Conservation (phyloP, 1,140 invertebrate species). For the Sitobion miscanthi region DNA sequence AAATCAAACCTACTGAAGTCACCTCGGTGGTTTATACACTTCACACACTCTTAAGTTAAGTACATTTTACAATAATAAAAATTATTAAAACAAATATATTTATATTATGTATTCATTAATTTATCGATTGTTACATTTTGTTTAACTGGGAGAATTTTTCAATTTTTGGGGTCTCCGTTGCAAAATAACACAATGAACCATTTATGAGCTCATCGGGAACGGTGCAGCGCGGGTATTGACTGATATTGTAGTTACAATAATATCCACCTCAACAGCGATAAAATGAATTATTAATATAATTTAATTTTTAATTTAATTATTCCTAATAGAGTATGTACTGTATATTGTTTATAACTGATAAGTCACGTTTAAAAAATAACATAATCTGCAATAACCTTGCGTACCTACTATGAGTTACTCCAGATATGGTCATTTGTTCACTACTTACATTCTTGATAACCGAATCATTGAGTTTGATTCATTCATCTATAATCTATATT, state of each 20-base stretch:
- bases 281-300: background rate
- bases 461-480: background rate
- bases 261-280: background rate
- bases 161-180: too few species aligned
- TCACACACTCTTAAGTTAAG: background rate
- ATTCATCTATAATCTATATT: background rate
- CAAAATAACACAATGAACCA: too few species aligned
- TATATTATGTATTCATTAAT: background rate
- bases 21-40: background rate
- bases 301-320: background rate
- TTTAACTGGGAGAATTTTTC: too few species aligned
- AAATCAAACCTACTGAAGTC: background rate
- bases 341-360: background rate
- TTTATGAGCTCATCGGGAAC: background rate
- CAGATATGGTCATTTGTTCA: background rate
- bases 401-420: background rate
- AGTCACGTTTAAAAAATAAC: constrained; percentile 5
- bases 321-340: background rate
- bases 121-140: background rate
- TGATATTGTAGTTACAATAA: background rate
- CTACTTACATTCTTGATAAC: background rate
- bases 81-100: background rate
- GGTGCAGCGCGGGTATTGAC: background rate
- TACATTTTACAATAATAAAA: background rate
- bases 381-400: background rate